A percentile compares a stretch with the other conserved stretches of the same genome.
Conservation (phyloP, 2,888 invertebrate species). For the Biston betularia region DNA sequence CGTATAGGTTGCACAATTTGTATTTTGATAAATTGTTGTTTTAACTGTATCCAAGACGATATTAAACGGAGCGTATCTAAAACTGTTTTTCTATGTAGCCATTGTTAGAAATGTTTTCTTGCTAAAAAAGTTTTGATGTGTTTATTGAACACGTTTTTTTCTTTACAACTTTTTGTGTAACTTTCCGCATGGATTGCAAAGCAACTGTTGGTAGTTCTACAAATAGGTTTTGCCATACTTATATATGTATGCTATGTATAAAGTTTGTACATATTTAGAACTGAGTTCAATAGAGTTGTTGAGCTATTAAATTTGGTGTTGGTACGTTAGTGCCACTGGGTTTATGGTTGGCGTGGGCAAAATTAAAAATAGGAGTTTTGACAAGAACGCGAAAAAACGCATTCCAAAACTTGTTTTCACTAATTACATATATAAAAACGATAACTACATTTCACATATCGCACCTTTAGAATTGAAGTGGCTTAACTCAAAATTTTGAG, state of each 20-base stretch:
- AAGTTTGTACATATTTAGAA: constrained; percentile 12
- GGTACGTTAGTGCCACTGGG: neutral
- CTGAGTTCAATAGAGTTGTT: neutral
- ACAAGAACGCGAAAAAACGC: too few species aligned
- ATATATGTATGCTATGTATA: constrained; percentile 2
- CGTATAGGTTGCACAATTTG: too few species aligned
- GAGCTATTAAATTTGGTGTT: constrained; percentile 15
- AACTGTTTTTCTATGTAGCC: constrained; percentile 7
- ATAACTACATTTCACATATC: too few species aligned
- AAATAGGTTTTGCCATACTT: constrained; percentile 12
- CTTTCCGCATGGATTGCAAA: constrained; percentile 3
- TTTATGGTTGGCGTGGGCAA: constrained; percentile 3
- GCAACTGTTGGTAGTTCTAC: neutral
- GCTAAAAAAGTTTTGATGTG: too few species aligned
- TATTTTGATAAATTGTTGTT: constrained; percentile 31
- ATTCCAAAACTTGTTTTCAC: too few species aligned
- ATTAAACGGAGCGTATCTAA: constrained; percentile 27
- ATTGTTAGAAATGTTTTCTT: constrained; percentile 7
- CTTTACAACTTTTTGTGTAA: neutral
- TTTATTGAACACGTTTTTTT: neutral
- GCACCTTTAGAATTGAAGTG: too few species aligned
- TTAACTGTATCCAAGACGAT: constrained; percentile 35
- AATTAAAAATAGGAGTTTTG: neutral
- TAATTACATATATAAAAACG: too few species aligned
- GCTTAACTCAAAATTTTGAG: too few species aligned